A percentile compares a stretch with the other conserved stretches of the same genome.
phyloP scores from a whole-genome alignment of 2,888 invertebrate genomes.

The Mongoloraphidia duomilia region DNA sequence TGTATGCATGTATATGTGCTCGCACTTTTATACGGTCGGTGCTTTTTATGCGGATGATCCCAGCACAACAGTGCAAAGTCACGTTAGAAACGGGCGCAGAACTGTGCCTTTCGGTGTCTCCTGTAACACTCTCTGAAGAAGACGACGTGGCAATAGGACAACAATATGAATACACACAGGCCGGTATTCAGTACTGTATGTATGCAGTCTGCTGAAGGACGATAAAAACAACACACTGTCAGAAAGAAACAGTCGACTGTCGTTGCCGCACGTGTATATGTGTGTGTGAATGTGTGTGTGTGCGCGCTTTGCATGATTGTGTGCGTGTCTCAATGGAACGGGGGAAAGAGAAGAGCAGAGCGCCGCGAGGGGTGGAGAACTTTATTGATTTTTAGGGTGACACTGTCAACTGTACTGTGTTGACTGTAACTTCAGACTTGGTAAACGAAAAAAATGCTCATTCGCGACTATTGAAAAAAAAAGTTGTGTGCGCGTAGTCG shows the following conservation, averaged over 20 bases:
- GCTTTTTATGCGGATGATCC: conserved; percentile 26
- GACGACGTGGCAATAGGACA: too few relatives aligned
- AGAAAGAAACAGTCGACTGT: too few relatives aligned
- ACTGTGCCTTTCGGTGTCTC: too few relatives aligned
- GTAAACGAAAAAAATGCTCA: conserved; percentile 32
- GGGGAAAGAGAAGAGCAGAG: conserved; percentile 28
- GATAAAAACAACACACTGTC: too few relatives aligned
- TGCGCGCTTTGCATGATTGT: conserved; percentile 7
- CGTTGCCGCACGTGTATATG: background rate
- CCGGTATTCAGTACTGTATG: too few relatives aligned
- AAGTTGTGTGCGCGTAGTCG: conserved; percentile 9
- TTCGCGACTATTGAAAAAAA: conserved; percentile 22
- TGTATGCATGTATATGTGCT: conserved; percentile 11
- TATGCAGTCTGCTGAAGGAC: too few relatives aligned
- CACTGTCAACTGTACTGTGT: conserved; percentile 41
- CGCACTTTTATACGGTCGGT: conserved; percentile 25
- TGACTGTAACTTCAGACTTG: conserved; percentile 35
- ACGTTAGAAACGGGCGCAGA: conserved; percentile 17
- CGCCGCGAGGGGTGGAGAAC: conserved; percentile 33
- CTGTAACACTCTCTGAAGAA: too few relatives aligned
- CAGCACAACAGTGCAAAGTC: conserved; percentile 22
- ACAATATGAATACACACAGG: too few relatives aligned
- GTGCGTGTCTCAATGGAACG: conserved; percentile 24
- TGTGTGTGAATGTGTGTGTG: conserved; percentile 4
- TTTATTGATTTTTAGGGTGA: conserved; percentile 54